phyloP scores from a whole-genome alignment of 2,113 vertebrate species.

The Oryzias curvinotus region DNA sequence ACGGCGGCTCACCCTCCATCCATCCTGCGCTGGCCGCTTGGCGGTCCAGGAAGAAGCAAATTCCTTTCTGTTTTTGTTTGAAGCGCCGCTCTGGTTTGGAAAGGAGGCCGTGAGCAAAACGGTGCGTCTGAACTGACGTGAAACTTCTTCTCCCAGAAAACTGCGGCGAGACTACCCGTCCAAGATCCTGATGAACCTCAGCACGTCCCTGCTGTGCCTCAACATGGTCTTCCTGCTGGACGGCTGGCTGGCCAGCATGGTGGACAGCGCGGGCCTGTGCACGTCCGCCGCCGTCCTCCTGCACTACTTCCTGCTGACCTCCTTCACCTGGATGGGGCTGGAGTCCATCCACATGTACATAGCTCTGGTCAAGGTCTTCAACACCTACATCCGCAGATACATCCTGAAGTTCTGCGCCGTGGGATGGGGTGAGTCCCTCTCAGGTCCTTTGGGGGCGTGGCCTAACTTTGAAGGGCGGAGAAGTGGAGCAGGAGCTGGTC shows the following conservation, averaged over 20 bases:
- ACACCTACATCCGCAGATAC: constrained; percentile 94
- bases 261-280: constrained; percentile 80
- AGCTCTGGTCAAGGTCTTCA: constrained; percentile 97
- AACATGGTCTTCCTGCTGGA: constrained; percentile 92
- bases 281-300: constrained; percentile 82
- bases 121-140: not conserved
- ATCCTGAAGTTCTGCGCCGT: constrained; percentile 96
- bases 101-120: too few relatives aligned
- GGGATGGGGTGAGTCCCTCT: constrained; percentile 86
- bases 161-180: constrained; percentile 95
- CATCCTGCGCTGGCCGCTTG: too few relatives aligned
- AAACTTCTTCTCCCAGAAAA: constrained; percentile 75
- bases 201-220: constrained; percentile 88
- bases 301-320: constrained; percentile 93
- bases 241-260: constrained; percentile 86
- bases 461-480: too few relatives aligned
- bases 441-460: too few relatives aligned
- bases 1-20: too few relatives aligned
- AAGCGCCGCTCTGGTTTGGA: too few relatives aligned
- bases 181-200: constrained; percentile 98
- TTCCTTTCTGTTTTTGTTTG: too few relatives aligned
- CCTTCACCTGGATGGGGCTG: constrained; percentile 92
- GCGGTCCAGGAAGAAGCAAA: too few relatives aligned
- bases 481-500: too few relatives aligned
- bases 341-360: constrained; percentile 99